phyloP scores from a whole-genome alignment of 2,113 vertebrate species.

The Cromileptes altivelis region DNA sequence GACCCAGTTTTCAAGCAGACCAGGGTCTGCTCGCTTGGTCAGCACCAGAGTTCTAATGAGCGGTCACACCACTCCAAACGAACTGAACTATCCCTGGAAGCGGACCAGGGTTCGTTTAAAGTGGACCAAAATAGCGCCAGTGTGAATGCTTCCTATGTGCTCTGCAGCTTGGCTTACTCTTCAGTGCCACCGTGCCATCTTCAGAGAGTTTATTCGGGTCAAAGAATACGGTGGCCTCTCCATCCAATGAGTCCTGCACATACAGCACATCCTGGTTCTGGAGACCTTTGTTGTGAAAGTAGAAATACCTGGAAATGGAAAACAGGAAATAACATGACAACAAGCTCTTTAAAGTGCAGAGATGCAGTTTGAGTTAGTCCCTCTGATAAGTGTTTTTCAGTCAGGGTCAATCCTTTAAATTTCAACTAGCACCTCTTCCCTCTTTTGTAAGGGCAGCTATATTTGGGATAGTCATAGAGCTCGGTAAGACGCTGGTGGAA shows the following conservation, averaged over 20 bases:
- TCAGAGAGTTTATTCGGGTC: slow-evolving; percentile 85
- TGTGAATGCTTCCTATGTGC: background rate
- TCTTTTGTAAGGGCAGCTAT: slow-evolving; percentile 86
- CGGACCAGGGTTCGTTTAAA: no score
- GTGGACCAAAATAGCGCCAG: no score
- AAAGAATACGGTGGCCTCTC: slow-evolving; percentile 77
- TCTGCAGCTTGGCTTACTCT: slow-evolving; percentile 72
- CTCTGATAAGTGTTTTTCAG: background rate
- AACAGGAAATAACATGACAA: background rate
- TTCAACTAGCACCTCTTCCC: slow-evolving; percentile 70
- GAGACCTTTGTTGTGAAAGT: slow-evolving; percentile 85
- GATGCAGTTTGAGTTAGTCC: background rate
- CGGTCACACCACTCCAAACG: no score
- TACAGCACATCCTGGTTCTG: slow-evolving; percentile 86
- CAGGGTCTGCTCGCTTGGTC: no score
- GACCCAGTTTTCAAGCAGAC: no score
- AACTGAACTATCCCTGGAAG: no score
- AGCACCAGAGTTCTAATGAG: no score
- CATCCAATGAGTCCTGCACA: slow-evolving; percentile 82
- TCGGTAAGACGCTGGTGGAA: slow-evolving; percentile 84
- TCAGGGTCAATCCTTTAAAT: background rate
- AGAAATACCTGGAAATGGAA: slow-evolving; percentile 81
- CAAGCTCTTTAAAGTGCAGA: background rate
- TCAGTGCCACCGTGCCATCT: slow-evolving; percentile 85
- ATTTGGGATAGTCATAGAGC: slow-evolving; percentile 86